Percentiles rank a stretch among this genome's conserved stretches.
These are phyloP conservation scores for Cryptoblepharus egeriae DNA, from an alignment of 2,797 vertebrate genomes.

Conservation along the genomic window DNA sequence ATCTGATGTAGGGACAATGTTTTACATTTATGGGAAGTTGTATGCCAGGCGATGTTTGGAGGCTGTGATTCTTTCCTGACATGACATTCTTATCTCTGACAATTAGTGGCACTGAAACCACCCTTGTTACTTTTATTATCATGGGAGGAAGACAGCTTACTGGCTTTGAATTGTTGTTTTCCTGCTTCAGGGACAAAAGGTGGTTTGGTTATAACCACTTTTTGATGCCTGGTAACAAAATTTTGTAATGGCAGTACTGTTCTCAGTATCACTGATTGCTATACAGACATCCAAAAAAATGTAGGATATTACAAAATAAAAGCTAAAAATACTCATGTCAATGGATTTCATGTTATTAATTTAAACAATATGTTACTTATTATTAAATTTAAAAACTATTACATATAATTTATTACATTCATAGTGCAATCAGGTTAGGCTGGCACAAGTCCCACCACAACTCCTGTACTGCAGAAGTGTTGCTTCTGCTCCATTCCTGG, in stretches of 20 bases:
- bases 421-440: no score
- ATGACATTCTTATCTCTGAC: conserved; percentile 65
- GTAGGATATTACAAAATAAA: no score
- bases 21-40: conserved; percentile 23
- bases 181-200: accelerated
- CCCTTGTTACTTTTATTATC: conserved; percentile 47
- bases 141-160: not conserved
- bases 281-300: no score
- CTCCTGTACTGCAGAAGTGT: no score
- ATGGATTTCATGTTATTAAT: no score
- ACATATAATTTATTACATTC: no score
- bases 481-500: no score
- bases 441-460: no score
- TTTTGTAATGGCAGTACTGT: not conserved
- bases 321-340: no score
- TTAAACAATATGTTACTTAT: no score
- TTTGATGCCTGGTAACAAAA: not conserved
- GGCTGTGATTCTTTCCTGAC: conserved; percentile 29
- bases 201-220: conserved; percentile 41
- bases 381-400: no score
- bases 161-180: conserved; percentile 4
- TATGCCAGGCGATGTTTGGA: accelerated
- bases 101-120: conserved; percentile 57
- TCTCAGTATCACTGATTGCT: no score
- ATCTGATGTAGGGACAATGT: conserved; percentile 15